Evolutionary conservation across 2,113 vertebrate species (phyloP).

Genomic region (Ceyx margarethae): DNA sequence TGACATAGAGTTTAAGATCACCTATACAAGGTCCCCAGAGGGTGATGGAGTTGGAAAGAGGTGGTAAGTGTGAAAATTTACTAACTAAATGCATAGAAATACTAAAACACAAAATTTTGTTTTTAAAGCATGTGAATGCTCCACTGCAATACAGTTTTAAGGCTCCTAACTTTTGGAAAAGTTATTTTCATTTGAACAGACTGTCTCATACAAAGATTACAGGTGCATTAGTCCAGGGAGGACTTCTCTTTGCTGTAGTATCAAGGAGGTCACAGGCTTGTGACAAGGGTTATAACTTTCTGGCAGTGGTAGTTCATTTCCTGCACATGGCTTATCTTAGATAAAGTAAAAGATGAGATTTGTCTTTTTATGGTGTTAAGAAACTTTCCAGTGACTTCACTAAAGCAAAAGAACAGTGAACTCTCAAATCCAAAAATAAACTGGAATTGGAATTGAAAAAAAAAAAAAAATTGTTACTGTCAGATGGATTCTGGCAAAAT

Average conservation of each 20-base stretch:
- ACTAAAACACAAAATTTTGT: slow-evolving; percentile 1
- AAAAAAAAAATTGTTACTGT: neutral
- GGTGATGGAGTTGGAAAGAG: slow-evolving; percentile 83
- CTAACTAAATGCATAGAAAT: neutral
- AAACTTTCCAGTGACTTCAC: neutral
- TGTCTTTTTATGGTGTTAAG: neutral
- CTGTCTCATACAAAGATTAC: neutral
- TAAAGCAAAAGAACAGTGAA: neutral
- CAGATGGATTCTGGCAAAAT: neutral
- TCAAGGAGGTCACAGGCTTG: neutral
- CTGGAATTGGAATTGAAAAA: neutral
- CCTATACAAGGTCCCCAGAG: slow-evolving; percentile 89
- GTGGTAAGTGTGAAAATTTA: slow-evolving; percentile 80
- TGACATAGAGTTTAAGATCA: slow-evolving; percentile 97
- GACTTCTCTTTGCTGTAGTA: neutral
- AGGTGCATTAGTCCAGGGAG: neutral
- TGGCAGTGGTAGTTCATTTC: neutral
- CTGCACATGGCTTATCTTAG: neutral
- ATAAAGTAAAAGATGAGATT: neutral
- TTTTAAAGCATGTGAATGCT: neutral
- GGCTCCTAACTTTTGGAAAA: neutral
- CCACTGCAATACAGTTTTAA: neutral
- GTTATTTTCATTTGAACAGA: neutral
- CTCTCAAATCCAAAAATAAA: neutral
- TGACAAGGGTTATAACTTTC: neutral